Percentiles rank a stretch among this genome's conserved stretches.
These are phyloP conservation scores for Montipora capitata DNA, from an alignment of 92 coral and sea anemone genomes.

Conservation along the genomic window DNA sequence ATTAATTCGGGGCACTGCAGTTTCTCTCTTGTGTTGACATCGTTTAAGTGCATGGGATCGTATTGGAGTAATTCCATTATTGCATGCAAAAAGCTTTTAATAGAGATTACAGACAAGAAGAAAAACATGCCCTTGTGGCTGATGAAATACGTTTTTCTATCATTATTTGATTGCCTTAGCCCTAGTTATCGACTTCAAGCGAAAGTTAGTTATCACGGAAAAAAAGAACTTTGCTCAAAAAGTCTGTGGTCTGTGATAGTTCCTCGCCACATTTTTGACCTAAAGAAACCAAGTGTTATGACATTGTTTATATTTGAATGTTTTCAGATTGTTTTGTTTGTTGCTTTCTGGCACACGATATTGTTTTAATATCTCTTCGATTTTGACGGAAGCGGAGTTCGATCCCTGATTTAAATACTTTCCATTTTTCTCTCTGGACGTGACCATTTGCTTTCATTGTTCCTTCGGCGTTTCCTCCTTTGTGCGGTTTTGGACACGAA, in stretches of 20 bases:
- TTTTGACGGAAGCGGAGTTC: conserved; percentile 26
- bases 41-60: neutral
- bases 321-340: neutral
- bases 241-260: too few species aligned
- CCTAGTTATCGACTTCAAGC: conserved; percentile 6
- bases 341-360: conserved; percentile 1
- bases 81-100: conserved; percentile 46
- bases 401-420: conserved; percentile 26
- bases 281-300: neutral
- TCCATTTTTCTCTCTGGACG: conserved; percentile 9
- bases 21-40: neutral
- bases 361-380: neutral
- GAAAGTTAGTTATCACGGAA: conserved; percentile 9
- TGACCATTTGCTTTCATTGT: conserved; percentile 22
- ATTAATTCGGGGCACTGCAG: neutral
- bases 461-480: neutral
- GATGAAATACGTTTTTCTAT: neutral
- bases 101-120: conserved; percentile 27
- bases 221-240: neutral
- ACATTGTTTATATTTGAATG: neutral
- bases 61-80: conserved; percentile 8
- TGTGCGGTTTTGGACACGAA: conserved; percentile 47
- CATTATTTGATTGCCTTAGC: conserved; percentile 7
- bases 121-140: neutral
- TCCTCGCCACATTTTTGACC: neutral